phyloP scores from a whole-genome alignment of 2,113 vertebrate genomes.

The Grantiella picta region DNA sequence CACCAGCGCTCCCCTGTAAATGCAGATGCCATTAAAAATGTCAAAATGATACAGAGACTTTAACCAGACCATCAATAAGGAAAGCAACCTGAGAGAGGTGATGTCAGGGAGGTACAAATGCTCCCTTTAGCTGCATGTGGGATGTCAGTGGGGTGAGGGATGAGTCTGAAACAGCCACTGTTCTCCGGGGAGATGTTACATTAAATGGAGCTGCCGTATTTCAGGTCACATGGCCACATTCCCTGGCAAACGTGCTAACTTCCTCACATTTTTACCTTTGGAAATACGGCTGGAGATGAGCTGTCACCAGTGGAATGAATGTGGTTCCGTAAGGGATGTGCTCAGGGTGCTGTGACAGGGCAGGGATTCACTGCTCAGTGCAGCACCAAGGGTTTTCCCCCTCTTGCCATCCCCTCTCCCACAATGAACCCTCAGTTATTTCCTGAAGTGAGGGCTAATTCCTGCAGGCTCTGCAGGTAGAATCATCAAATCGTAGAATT shows the following conservation, averaged over 20 bases:
- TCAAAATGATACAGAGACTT: conserved; percentile 53
- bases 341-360: neutral
- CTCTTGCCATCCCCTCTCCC: neutral
- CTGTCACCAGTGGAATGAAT: neutral
- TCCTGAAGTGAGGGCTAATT: neutral
- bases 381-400: neutral
- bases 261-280: neutral
- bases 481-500: too few relatives aligned
- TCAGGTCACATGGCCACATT: neutral
- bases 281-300: neutral
- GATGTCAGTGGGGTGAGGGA: neutral
- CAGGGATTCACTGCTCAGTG: neutral
- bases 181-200: neutral
- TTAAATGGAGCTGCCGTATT: neutral
- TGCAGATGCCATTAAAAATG: conserved; percentile 36
- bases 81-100: conserved; percentile 2
- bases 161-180: neutral
- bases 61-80: conserved; percentile 42
- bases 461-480: neutral
- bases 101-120: conserved; percentile 25
- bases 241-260: neutral
- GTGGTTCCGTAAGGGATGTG: neutral
- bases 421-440: neutral
- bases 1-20: conserved; percentile 7
- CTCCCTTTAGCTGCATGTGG: neutral